Evolutionary conservation across 2,888 invertebrate genomes (phyloP), one percentile per base, ranked within the genome.

Genomic region (Fragum fragum): DNA sequence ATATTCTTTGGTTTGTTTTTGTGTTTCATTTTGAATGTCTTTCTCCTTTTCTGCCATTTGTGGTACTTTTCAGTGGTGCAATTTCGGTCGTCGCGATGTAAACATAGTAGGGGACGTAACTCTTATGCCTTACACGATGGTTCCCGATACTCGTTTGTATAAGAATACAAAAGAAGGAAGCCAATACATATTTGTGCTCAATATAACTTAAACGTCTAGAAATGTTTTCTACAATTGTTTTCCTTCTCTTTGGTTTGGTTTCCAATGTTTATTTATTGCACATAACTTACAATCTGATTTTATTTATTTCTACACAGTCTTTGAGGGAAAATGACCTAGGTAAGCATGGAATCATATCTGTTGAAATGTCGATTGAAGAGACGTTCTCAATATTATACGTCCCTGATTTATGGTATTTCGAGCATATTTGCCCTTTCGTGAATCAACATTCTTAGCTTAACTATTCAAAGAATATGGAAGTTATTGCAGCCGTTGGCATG

Each of bases 41-140:
- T 80, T 72, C 11, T 78, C 81, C 59, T 74, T 85, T 76, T 85
- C 88, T 75, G 77, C 81, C 76, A 73, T 73, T 23, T 57, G 14
- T 5, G 1, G 11, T 11, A 18, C 0, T 42, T 26, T 52, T 5
- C 11, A n/a, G 5, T 55, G 18, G 26, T n/a, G 55, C 18, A 32
- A 53, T 71, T 66, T 66, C 39, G 42, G 32, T 21, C 14, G 36
- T 53, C 23, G 55, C 55, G 36, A 53, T 71, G 36, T 55, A 53
- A 71, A 71, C 55, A 70, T 11, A 70, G 6, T 21, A 57, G 21
- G 71, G 71, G 71, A 55, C 36, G 23, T n/a, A n/a, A 71, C 71
- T 71, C 70, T 52, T n/a, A 3, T 9, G 32, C 9, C 32, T 36
- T 9, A 36, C 9, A 9, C 3, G 9, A 6, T 9, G 3, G 32